Evolutionary conservation across 2,888 invertebrate species (phyloP), one percentile per base, ranked within the genome.

Genomic region (Strigamia crassipes): DNA sequence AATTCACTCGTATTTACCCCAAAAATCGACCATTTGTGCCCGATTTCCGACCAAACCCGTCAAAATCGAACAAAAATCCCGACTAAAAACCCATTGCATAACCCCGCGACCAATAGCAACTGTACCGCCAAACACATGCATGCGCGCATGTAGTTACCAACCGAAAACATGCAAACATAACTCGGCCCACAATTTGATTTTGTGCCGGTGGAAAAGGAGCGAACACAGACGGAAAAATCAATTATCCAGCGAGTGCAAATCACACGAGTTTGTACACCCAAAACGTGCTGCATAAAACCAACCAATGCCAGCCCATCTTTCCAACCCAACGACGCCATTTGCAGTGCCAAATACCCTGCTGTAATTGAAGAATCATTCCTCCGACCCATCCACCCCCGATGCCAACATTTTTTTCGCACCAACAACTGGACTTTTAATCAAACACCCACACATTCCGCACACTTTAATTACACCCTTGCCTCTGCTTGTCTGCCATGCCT

Each of bases 401-500:
- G 21, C 61, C 61, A 21, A 23, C 61, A 61, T 61, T 61, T 61
- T 61, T 61, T 61, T 23, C 61, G 18, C 61, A 61, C 61, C 23
- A 61, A 61, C 61, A 46, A 46, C 42, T 46, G 15, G 42, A 61
- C 61, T 61, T 61, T 61, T 61, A 61, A 61, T 61, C 61, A 61
- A 61, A 61, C 61, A 61, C 61, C 61, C 61, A 61, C 61, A 61
- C 61, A 61, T 61, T 61, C 61, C 61, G 4, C 61, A 18, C 61
- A 61, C 61, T 61, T 61, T 61, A 61, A 61, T 61, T 61, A 61
- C 61, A 61, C 61, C 61, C 61, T 46, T 46, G 42, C 42, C 10
- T 46, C 42, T 3, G 42, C 42, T 46, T 46, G 13, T 15, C 42
- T 46, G 42, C 42, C 42, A 3, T 10, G 42, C 42, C 42, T 21